These are phyloP conservation scores for Lutraria rhynchaena DNA, from an alignment of 1,140 invertebrate genomes.

Conservation along the genomic window DNA sequence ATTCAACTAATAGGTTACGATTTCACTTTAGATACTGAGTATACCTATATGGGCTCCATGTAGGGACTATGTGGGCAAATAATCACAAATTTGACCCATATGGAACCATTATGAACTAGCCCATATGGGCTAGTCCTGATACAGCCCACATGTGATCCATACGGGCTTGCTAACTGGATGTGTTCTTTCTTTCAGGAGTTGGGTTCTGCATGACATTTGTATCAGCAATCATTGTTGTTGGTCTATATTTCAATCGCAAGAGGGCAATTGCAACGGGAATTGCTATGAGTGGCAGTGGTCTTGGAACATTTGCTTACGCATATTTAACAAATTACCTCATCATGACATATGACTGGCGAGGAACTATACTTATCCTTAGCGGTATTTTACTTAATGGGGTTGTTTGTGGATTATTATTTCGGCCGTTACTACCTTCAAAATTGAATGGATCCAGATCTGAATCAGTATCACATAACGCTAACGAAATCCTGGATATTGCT, in stretches of 20 bases:
- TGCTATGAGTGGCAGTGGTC: constrained; percentile 83
- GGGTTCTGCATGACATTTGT: constrained; percentile 94
- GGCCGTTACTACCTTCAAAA: constrained; percentile 84
- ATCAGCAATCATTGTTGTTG: constrained; percentile 86
- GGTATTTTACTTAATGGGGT: constrained; percentile 90
- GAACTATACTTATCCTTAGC: constrained; percentile 90
- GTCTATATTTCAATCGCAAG: constrained; percentile 96
- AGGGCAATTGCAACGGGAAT: constrained; percentile 95
- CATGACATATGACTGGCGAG: constrained; percentile 74
- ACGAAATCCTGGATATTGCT: background rate
- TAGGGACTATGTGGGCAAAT: too few relatives aligned
- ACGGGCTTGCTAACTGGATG: too few relatives aligned
- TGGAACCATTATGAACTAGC: too few relatives aligned
- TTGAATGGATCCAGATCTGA: constrained; percentile 9
- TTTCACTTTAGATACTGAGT: too few relatives aligned
- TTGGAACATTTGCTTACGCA: constrained; percentile 79
- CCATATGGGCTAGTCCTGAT: too few relatives aligned
- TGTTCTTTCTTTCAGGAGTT: constrained; percentile 86
- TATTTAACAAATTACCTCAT: constrained; percentile 75
- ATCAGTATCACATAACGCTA: background rate
- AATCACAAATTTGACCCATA: too few relatives aligned
- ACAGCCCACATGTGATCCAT: too few relatives aligned
- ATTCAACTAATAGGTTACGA: too few relatives aligned
- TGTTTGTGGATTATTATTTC: constrained; percentile 90
- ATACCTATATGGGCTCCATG: too few relatives aligned